Evolutionary conservation across 2,113 vertebrate species (phyloP).

Genomic region (Tenrec ecaudatus): DNA sequence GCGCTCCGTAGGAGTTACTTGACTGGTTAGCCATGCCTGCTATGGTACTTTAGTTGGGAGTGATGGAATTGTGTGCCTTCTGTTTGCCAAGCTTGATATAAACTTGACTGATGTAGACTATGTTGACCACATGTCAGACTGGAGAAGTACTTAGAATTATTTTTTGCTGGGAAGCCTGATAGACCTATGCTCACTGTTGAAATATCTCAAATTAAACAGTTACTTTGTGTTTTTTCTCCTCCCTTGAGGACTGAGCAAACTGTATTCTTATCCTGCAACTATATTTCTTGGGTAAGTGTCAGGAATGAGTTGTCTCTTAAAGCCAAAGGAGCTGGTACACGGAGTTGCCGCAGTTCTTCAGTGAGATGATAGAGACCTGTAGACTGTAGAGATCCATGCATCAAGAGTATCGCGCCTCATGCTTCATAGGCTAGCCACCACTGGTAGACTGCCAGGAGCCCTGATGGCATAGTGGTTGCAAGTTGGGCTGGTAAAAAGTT

Average conservation of each 20-base stretch:
- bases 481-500: too few species aligned
- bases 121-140: neutral
- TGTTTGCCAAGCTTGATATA: neutral
- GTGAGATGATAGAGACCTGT: neutral
- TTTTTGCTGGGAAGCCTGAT: slow-evolving; percentile 6
- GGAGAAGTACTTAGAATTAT: neutral
- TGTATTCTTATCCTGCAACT: neutral
- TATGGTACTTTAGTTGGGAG: neutral
- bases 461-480: too few species aligned
- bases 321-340: neutral
- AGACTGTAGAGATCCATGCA: neutral
- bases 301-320: neutral
- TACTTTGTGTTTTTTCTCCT: neutral
- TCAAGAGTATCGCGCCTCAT: neutral
- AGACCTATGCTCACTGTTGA: slow-evolving; percentile 2
- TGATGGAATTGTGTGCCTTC: neutral
- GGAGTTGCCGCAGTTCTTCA: neutral
- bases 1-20: neutral
- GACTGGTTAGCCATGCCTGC: neutral
- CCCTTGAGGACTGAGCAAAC: neutral
- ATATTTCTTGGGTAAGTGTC: neutral
- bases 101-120: neutral
- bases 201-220: slow-evolving; percentile 40
- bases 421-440: neutral
- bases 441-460: neutral